Evolutionary conservation across 2,888 invertebrate genomes (phyloP), one percentile per base, ranked within the genome.

Genomic region (Apotomis capreana): DNA sequence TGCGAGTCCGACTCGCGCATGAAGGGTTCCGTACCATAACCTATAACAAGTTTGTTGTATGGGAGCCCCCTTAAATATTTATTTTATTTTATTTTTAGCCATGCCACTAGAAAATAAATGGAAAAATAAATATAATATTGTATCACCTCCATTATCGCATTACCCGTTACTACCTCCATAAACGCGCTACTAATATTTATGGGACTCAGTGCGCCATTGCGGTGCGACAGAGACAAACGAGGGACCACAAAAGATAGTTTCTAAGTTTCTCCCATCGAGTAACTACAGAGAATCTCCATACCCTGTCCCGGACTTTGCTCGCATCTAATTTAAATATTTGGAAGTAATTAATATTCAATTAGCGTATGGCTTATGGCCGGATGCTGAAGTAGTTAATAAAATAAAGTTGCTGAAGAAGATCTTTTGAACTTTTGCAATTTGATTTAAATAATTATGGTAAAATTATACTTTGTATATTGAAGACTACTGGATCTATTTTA

Each of bases 201-300:
- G 81, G 83, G 77, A 77, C 80, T 71, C 61, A 62, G 61, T 68
- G 68, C 68, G 63, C 72, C 68, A 84, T 86, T 86, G 84, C 79
- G 76, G 73, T 65, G 73, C 75, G 89, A 87, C 89, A 85, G 81
- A 86, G 87, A 89, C 83, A 86, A 87, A 89, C 83, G 86, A 84
- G 76, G 78, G 76, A 81, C 81, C 84, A 87, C 85, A 87, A 86
- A 86, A 85, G 85, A 84, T 83, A 84, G 82, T 83, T 84, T 78
- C 80, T 77, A 79, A 82, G 81, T 78, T 78, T 44, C 55, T n/a
- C 46, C 46, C 46, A 26, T 26, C 26, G 26, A 26, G 26, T 26
- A 26, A 26, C 26, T 26, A 26, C 26, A 26, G 26, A 26, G 26
- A 26, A 26, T 26, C 26, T n/a, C 60, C 51, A 4, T 4, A 8